Percentiles rank a stretch among this genome's conserved stretches.
Evolutionary conservation across 1,140 invertebrate genomes (phyloP).

Genomic region (Caenorhabditis tropicalis): DNA sequence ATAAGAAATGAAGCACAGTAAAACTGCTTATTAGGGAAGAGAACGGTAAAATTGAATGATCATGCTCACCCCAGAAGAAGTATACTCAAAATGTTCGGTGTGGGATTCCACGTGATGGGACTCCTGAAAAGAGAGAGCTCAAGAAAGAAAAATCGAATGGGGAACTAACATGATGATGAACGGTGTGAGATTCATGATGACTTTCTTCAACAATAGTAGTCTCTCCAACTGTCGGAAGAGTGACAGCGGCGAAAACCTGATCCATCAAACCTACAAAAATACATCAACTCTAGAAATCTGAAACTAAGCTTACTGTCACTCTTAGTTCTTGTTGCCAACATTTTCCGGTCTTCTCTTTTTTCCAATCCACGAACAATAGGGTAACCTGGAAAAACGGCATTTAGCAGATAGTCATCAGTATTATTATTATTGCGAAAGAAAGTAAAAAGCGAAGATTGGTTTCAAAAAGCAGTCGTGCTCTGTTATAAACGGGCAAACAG

Average conservation of each 20-base stretch:
- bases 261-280: not conserved
- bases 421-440: slow-evolving; percentile 19
- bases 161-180: not conserved
- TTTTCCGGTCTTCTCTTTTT: not conserved
- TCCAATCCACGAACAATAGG: not conserved
- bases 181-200: slow-evolving; percentile 23
- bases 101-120: not conserved
- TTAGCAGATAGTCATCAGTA: not conserved
- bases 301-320: slow-evolving; percentile 12
- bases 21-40: not conserved
- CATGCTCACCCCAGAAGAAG: slow-evolving; percentile 6
- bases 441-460: slow-evolving; percentile 7
- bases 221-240: slow-evolving; percentile 7
- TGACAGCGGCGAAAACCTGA: not conserved
- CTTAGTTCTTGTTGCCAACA: not conserved
- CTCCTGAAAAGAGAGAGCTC: not conserved
- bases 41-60: not conserved
- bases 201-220: not conserved
- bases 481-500: slow-evolving; percentile 27
- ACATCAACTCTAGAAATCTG: too few species aligned
- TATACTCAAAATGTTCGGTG: not conserved
- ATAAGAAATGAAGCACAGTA: not conserved
- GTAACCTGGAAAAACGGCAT: not conserved
- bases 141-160: not conserved
- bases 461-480: slow-evolving; percentile 27